Base-by-base conservation (phyloP, 2,113 vertebrate species). In the Hippocampus zosterae region DNA sequence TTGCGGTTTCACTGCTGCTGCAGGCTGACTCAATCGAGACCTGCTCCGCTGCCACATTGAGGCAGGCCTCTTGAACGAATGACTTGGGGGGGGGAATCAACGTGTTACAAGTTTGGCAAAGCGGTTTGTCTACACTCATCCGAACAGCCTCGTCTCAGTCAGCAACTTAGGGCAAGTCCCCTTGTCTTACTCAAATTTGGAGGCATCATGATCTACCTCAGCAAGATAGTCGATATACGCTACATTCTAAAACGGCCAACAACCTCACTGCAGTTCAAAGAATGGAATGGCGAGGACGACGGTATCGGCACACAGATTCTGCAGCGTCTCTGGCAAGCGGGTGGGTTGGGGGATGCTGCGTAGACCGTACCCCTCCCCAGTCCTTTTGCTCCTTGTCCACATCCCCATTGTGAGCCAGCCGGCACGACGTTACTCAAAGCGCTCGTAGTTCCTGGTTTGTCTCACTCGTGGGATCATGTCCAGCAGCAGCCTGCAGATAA, bases 371-470 rank as follows among this genome's bases (percentile, higher is more conserved):
- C 1, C 68, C 23, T 23, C 27, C 29, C 16, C 67, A 0, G 1
- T 10, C 65, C 53, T 56, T 55, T 67, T 37, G 65, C 41, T 56
- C 69, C 37, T 71, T 67, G 41, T 23, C 72, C 23, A n/a, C 21
- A 21, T 4, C 50, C 21, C 57, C 33, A 66, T 53, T 2, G 53
- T 5, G 40, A 44, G 48, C 62, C 29, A 7, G 15, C 8, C n/a
- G 18, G 40, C 40, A n/a, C 46, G 21, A 56, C n/a, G 37, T 94
- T 92, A 99, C 90, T 98, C 97, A 23, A 99, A 98, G 75, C 96
- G 96, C 78, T 98, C 96, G 0, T 99, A 99, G 84, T 96, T 93
- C 67, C 94, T 94, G 0, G 96, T 97, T 71, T 97, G 96, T 84
- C 93, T 90, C 57, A 98, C 84, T 0, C 96, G 92, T 0, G 97